Percentiles rank a stretch among this genome's conserved stretches.
These are phyloP conservation scores for Gobiocypris rarus DNA, from an alignment of 2,113 vertebrate species.

Conservation along the genomic window DNA sequence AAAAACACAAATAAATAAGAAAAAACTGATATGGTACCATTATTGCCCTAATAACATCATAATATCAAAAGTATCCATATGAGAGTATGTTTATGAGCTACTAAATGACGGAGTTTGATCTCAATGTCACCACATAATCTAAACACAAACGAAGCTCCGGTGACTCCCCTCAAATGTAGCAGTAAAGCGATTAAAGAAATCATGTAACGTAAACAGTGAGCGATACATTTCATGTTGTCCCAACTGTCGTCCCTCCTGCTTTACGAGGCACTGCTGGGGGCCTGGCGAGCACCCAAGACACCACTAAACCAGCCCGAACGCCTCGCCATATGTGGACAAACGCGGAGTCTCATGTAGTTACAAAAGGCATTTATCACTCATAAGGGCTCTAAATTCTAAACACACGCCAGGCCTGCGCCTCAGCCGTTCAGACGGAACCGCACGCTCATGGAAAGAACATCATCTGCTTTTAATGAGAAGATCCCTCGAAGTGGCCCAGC, in stretches of 20 bases:
- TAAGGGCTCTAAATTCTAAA: constrained; percentile 45
- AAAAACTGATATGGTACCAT: neutral
- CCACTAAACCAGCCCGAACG: constrained; percentile 24
- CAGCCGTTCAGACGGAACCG: neutral
- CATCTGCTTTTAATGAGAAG: constrained; percentile 49
- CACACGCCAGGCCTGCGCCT: constrained; percentile 29
- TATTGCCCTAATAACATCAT: too few species aligned
- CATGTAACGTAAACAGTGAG: constrained; percentile 5
- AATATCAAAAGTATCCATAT: too few species aligned
- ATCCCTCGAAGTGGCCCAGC: constrained; percentile 18
- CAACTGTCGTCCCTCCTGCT: constrained; percentile 10
- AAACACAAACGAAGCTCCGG: neutral
- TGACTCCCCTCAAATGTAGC: neutral
- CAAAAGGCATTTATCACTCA: constrained; percentile 54
- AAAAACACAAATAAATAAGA: neutral
- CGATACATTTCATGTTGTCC: neutral
- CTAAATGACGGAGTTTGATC: neutral
- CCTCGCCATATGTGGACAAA: constrained; percentile 63
- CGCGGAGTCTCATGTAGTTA: constrained; percentile 21
- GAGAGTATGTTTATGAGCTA: neutral
- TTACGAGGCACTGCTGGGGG: constrained; percentile 52
- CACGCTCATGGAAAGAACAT: constrained; percentile 37
- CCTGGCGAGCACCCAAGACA: constrained; percentile 46
- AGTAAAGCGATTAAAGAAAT: neutral
- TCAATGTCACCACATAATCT: neutral